These are phyloP conservation scores for Abramis brama DNA, from an alignment of 2,113 vertebrate species.

Conservation along the genomic window DNA sequence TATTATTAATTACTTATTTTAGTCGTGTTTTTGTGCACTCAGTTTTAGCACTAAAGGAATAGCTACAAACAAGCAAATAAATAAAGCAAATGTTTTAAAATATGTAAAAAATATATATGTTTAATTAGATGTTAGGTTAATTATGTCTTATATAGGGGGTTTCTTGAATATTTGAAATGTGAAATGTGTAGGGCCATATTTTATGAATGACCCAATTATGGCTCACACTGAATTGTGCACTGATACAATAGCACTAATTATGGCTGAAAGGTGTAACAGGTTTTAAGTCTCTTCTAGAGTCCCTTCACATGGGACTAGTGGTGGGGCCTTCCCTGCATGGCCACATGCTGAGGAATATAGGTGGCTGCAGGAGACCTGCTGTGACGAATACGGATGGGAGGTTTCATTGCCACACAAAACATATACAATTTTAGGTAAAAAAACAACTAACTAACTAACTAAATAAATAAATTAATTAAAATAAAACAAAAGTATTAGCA, in stretches of 20 bases:
- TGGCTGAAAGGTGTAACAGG: neutral
- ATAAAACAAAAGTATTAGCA: neutral
- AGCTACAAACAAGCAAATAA: neutral
- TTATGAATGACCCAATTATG: neutral
- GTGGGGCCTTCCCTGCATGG: neutral
- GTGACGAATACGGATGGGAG: neutral
- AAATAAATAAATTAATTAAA: neutral
- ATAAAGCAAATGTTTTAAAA: neutral
- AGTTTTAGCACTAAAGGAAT: neutral
- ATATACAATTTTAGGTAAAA: neutral
- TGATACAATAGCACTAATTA: neutral
- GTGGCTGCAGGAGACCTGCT: too few relatives aligned
- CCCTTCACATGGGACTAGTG: constrained; percentile 4
- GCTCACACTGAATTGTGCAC: neutral
- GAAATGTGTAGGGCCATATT: neutral
- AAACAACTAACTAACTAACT: neutral
- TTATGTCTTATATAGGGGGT: too few relatives aligned
- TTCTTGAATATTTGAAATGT: neutral
- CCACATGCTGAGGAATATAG: neutral
- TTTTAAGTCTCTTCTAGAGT: neutral
- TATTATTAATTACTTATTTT: neutral
- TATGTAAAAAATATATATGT: neutral
- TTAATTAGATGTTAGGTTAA: neutral
- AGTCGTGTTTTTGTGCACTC: neutral
- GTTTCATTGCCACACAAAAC: neutral